phyloP scores from a whole-genome alignment of 1,140 invertebrate species.

The Scaptomyza montana region DNA sequence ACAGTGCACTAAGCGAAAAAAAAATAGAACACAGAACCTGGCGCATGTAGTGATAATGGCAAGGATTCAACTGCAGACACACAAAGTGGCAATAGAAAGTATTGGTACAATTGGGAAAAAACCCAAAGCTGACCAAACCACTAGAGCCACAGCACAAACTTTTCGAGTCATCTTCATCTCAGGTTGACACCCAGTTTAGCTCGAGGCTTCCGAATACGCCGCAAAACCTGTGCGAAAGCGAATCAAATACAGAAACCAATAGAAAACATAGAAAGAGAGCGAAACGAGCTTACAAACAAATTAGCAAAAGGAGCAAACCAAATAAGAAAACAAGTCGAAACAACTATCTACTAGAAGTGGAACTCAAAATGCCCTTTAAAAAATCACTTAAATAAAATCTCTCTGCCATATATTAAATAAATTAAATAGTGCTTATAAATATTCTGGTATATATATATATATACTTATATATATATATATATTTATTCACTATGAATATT shows the following conservation, averaged over 20 bases:
- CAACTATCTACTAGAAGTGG: neutral
- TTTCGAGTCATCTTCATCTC: conserved; percentile 42
- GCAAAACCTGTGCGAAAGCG: conserved; percentile 53
- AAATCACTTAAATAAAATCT: no score
- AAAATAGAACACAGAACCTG: neutral
- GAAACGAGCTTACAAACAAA: conserved; percentile 71
- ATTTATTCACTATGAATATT: no score
- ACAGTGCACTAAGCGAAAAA: conserved; percentile 40
- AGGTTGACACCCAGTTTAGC: conserved; percentile 72
- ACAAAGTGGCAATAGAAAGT: conserved; percentile 45
- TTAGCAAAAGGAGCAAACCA: conserved; percentile 73
- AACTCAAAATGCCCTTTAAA: conserved; percentile 8
- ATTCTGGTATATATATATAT: no score
- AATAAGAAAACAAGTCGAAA: conserved; percentile 51
- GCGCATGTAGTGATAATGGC: conserved; percentile 59
- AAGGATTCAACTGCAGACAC: conserved; percentile 16
- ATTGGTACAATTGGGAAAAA: conserved; percentile 54
- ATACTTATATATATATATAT: no score
- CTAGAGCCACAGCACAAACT: conserved; percentile 50
- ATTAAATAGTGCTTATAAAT: no score
- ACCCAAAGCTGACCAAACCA: conserved; percentile 39
- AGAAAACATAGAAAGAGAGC: conserved; percentile 10
- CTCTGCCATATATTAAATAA: no score
- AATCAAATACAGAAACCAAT: conserved; percentile 43
- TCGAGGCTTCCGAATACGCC: conserved; percentile 56